Base-by-base conservation (phyloP, 2,797 vertebrate genomes). In the Anguilla marmorata region DNA sequence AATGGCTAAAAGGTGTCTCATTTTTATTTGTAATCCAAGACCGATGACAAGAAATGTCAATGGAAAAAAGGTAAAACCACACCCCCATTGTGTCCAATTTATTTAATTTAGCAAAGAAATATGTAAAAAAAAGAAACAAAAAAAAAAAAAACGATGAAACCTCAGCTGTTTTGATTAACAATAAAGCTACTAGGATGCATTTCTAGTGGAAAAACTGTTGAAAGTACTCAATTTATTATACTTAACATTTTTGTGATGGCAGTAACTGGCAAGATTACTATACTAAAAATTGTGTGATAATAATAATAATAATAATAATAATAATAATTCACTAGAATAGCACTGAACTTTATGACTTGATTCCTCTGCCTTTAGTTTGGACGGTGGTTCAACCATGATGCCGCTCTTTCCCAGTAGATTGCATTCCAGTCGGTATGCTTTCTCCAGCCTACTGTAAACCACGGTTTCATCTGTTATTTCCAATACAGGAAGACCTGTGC, bases 11-110 rank as follows among this genome's bases (percentile, higher is more conserved):
- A 30, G 45, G 79, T 27, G 45, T 9, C 16, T n/a, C 50, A 52
- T 83, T 52, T 52, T n/a, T 83, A 45, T n/a, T 45, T 24, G 79
- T 45, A 45, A 45, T 82, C 79, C 79, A 82, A 82, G 24, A 21
- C 79, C 48, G 24, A 21, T 48, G 37, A 21, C 16, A 82, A 82
- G 33, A 50, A 48, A 45, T 48, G 3, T 82, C 33, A 74, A 74
- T 9, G n/a, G 8, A 16, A 27, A 37, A 74, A 16, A 74, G 8
- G 33, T 27, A 37, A 74, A 27, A 14, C 12, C 27, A 6, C 60
- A 37, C 8, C 33, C 37, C 21, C 60, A 66, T 24, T 66, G 24
- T 66, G 21, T 19, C 3, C 58, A 60, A 60, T 60, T 60, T 24
- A 24, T 24, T n/a, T 11, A 11, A 16, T 56, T 11, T 11, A 56